These are phyloP conservation scores for Leptarthrus brevirostris DNA, from an alignment of 2,888 invertebrate genomes.

Conservation along the genomic window DNA sequence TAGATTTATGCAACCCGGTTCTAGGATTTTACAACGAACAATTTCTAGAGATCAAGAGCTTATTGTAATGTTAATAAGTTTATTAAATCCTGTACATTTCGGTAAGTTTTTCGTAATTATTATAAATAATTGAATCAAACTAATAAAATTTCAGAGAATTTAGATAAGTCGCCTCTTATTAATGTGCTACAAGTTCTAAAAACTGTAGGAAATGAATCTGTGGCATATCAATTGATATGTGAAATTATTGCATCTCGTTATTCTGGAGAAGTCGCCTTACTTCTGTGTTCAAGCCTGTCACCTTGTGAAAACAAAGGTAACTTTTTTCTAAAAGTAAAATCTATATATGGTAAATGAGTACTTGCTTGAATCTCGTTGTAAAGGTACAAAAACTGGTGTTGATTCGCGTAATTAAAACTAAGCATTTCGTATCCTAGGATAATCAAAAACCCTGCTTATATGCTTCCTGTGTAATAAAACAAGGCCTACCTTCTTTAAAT, in stretches of 20 bases:
- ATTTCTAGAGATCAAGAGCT: constrained; percentile 61
- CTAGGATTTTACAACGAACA: constrained; percentile 59
- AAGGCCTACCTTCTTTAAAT: too few relatives aligned
- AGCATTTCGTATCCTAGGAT: too few relatives aligned
- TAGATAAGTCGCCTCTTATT: neutral
- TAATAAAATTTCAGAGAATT: constrained; percentile 6
- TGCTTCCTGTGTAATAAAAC: too few relatives aligned
- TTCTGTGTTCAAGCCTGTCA: neutral
- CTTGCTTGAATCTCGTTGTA: too few relatives aligned
- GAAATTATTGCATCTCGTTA: constrained; percentile 1
- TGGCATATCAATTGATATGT: constrained; percentile 38
- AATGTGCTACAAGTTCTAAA: constrained; percentile 37
- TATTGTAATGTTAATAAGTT: constrained; percentile 47
- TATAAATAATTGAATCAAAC: too few relatives aligned
- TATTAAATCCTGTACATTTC: constrained; percentile 51
- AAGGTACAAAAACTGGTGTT: too few relatives aligned
- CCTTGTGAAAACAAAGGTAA: constrained; percentile 5
- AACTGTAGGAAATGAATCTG: constrained; percentile 31
- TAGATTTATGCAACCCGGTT: constrained; percentile 58
- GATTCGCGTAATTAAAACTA: too few relatives aligned
- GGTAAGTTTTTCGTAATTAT: constrained; percentile 40
- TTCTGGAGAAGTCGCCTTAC: neutral
- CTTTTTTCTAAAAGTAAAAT: too few relatives aligned
- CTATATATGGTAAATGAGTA: too few relatives aligned
- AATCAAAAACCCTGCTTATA: too few relatives aligned